These are phyloP conservation scores for Psittacula echo DNA, from an alignment of 2,797 vertebrate genomes.

Conservation along the genomic window DNA sequence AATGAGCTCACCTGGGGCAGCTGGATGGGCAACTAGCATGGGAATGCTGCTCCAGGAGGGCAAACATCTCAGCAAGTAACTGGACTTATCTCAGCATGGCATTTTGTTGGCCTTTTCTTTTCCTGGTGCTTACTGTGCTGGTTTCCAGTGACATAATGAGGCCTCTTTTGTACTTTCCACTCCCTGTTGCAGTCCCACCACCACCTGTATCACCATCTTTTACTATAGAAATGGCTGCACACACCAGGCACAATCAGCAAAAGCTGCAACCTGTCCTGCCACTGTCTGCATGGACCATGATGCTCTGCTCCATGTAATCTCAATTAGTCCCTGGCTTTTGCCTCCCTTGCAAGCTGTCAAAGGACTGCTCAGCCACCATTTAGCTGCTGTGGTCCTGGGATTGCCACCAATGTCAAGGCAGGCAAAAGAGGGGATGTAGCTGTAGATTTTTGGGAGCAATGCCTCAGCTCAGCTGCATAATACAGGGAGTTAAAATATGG, in stretches of 20 bases:
- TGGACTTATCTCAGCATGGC: neutral
- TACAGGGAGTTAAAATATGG: neutral
- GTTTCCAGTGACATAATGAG: neutral
- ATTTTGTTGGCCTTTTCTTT: neutral
- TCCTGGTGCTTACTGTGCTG: neutral
- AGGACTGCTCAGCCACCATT: neutral
- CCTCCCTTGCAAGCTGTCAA: neutral
- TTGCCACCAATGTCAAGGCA: neutral
- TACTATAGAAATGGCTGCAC: neutral
- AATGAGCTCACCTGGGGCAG: neutral
- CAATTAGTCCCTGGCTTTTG: neutral
- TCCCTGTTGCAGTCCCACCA: neutral
- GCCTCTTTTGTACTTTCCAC: neutral
- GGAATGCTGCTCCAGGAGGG: neutral
- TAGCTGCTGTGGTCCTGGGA: neutral
- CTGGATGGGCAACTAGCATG: neutral
- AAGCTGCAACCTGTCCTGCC: neutral
- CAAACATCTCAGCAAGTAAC: neutral
- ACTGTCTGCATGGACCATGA: fast-evolving
- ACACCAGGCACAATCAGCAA: neutral
- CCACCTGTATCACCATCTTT: neutral
- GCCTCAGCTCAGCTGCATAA: neutral
- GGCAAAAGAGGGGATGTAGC: neutral
- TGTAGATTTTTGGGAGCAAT: neutral
- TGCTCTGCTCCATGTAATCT: neutral